Evolutionary conservation across 2,888 invertebrate genomes (phyloP), one percentile per base, ranked within the genome.

Genomic region (Xestia ashworthii): DNA sequence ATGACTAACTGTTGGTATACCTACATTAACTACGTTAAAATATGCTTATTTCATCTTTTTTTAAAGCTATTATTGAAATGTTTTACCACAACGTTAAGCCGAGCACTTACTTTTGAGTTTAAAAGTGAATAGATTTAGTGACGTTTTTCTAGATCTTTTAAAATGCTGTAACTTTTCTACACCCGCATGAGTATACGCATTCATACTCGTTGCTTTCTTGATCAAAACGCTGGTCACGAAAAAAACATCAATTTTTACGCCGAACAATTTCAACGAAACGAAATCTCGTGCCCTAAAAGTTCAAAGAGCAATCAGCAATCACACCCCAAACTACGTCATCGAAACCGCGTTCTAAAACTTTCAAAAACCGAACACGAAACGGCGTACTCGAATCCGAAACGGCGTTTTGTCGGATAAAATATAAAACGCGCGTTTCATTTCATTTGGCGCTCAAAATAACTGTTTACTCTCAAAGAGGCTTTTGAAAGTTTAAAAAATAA

Each of bases 401-500:
- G 32, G 71, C 78, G 78, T 84, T 88, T 86, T 78, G 71, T 83
- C 68, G 64, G 65, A 73, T 71, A 53, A 67, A 85, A 81, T 50
- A 46, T 70, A 68, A 73, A 71, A 44, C 65, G 53, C 68, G 69
- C n/a, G 46, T 80, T 86, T 80, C 69, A 79, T 87, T 87, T 82
- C 74, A 87, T 82, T 84, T 87, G 60, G 60, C 64, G 80, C 53
- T 68, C 41, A 78, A 86, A 86, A 88, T 84, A 84, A 82, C 82
- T 82, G 87, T 88, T 87, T 86, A 80, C 72, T 82, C 50, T 58
- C 68, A 80, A 85, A 87, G 71, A 77, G 77, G 81, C 76, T 87
- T 85, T 82, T 74, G 44, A 75, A 87, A 88, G 81, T 88, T 86
- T 76, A 78, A 83, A 88, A 86, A 89, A 89, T 84, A 88, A 89